These are phyloP conservation scores for Drosophila miranda DNA, from an alignment of 1,140 invertebrate genomes.

Conservation along the genomic window DNA sequence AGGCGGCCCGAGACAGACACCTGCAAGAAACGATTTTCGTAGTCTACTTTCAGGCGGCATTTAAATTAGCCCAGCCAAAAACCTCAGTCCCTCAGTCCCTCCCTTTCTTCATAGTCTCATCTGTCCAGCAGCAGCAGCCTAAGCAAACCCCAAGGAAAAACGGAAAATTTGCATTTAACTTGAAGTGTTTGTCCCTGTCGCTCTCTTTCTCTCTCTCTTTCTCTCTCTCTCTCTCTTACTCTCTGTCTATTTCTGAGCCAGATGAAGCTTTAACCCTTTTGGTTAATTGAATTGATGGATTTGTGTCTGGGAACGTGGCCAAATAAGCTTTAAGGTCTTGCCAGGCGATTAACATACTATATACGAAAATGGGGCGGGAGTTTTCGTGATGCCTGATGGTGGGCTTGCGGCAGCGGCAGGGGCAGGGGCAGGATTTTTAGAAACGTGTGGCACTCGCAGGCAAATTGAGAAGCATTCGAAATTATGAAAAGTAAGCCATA, in stretches of 20 bases:
- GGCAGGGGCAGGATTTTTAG: background rate
- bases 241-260: background rate
- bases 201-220: too few species aligned
- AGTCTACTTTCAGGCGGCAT: constrained; percentile 53
- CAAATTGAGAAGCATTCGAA: constrained; percentile 56
- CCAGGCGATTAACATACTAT: constrained; percentile 47
- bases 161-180: constrained; percentile 71
- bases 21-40: constrained; percentile 72
- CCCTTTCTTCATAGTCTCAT: background rate
- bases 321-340: constrained; percentile 49
- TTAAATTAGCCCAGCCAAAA: constrained; percentile 62
- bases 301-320: constrained; percentile 47
- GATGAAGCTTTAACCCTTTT: constrained; percentile 39
- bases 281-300: constrained; percentile 79
- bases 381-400: too few species aligned
- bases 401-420: background rate
- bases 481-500: constrained; percentile 81
- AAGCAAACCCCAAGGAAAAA: constrained; percentile 23
- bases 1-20: constrained; percentile 37
- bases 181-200: constrained; percentile 44
- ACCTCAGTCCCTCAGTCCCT: background rate
- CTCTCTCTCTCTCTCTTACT: background rate
- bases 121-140: too few species aligned
- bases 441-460: constrained; percentile 63
- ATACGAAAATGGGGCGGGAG: background rate